Evolutionary conservation across 2,113 vertebrate genomes (phyloP), one percentile per base, ranked within the genome.

Genomic region (Dicentrarchus labrax): DNA sequence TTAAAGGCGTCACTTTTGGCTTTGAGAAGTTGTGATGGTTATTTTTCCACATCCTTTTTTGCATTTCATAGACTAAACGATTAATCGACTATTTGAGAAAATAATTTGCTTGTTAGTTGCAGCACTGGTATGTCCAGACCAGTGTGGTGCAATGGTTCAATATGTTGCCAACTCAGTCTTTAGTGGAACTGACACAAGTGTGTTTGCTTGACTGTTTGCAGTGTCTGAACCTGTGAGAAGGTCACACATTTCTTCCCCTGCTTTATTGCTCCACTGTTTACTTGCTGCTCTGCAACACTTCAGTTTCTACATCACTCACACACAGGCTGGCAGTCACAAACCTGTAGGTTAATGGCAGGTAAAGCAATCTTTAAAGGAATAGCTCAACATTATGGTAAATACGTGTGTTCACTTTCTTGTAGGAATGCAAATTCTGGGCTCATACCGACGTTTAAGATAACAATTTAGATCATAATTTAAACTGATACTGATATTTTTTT

Each of bases 201-300:
- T 22, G 67, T 41, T 43, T 79, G 48, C 36, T 4, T 47, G 30
- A 30, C 30, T 30, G 30, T 30, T 30, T 30, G 30, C 30, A 30
- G 19, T 56, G 80, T 75, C 5, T 17, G 22, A 38, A 36, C 12
- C 19, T 38, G 43, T 74, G 54, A 43, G 47, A 73, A 68, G 6
- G 17, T 61, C 69, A 72, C 53, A 54, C 54, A 4, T 68, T 38
- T 78, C 6, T 45, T 48, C 39, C 10, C 22, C n/a, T 4, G 16
- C 9, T 50, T 17, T 5, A 6, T 70, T 47, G 24, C 60, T 39
- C 16, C 60, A 24, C 21, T 65, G 43, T 77, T 73, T 22, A 50
- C 57, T 43, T 3, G 15, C 24, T 50, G 78, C 59, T 74, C n/a
- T 65, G 53, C n/a, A 61, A n/a, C 64, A 9, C 50, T 62, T 53